Percentiles rank a stretch among this genome's conserved stretches.
Conservation (phyloP, 2,888 invertebrate genomes). For the Phaonia tiefii region DNA sequence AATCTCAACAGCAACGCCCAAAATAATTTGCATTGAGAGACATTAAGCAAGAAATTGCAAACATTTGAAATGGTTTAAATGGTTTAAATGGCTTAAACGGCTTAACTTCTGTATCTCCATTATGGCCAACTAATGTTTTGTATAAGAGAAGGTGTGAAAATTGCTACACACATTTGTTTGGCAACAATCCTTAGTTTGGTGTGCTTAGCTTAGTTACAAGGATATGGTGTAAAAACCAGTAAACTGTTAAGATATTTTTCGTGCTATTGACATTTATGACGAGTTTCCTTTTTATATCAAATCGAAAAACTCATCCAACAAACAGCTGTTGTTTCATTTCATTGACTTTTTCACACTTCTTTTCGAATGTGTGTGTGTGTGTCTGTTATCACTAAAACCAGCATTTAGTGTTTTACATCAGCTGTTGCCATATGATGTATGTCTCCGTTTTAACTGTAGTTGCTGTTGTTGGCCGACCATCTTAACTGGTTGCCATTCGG, state of each 20-base stretch:
- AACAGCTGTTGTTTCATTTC: conserved; percentile 49
- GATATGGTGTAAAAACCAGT: neutral
- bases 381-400: conserved; percentile 33
- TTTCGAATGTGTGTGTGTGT: neutral
- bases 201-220: neutral
- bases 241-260: neutral
- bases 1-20: neutral
- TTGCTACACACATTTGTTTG: conserved; percentile 46
- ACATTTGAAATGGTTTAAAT: conserved; percentile 40
- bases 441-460: conserved; percentile 27
- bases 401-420: conserved; percentile 53
- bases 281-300: conserved; percentile 34
- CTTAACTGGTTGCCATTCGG: conserved; percentile 29
- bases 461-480: conserved; percentile 16
- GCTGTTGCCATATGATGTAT: conserved; percentile 55
- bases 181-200: conserved; percentile 19
- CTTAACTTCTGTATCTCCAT: conserved; percentile 39
- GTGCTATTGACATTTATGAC: conserved; percentile 25
- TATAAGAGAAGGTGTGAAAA: conserved; percentile 52
- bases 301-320: neutral
- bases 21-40: conserved; percentile 42
- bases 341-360: neutral
- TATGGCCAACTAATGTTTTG: neutral
- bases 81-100: conserved; percentile 38
- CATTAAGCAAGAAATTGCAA: conserved; percentile 31